These are phyloP conservation scores for Malurus melanocephalus DNA, from an alignment of 2,113 vertebrate species.

Conservation along the genomic window DNA sequence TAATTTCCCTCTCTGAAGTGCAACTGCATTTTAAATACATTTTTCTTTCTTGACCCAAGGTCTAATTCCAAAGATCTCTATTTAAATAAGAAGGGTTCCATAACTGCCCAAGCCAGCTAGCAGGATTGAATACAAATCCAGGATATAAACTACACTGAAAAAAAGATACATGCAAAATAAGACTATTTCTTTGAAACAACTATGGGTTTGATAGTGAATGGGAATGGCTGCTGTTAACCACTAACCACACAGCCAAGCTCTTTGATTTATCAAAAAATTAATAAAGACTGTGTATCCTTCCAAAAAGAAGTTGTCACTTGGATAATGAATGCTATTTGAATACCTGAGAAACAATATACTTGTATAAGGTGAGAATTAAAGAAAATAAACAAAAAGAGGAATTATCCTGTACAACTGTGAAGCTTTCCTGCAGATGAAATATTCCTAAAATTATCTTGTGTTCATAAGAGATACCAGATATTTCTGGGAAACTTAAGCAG, in stretches of 20 bases:
- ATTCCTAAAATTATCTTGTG: not conserved
- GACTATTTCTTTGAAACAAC: not conserved
- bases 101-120: not conserved
- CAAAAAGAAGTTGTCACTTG: not conserved
- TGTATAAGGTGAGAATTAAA: not conserved
- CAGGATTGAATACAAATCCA: not conserved
- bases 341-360: not conserved
- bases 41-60: not conserved
- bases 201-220: not conserved
- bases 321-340: not conserved
- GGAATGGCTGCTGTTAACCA: not conserved
- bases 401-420: not conserved
- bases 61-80: not conserved
- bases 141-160: not conserved
- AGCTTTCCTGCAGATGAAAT: slow-evolving; percentile 6
- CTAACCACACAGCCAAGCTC: not conserved
- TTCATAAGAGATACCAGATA: not conserved
- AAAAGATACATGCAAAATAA: not conserved
- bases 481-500: not conserved
- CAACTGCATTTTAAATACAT: not conserved
- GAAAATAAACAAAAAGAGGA: not conserved
- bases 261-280: not conserved
- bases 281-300: not conserved
- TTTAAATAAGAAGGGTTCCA: not conserved
- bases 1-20: not conserved